phyloP scores from a whole-genome alignment of 2,888 invertebrate genomes.

The Tiliacea citrago region DNA sequence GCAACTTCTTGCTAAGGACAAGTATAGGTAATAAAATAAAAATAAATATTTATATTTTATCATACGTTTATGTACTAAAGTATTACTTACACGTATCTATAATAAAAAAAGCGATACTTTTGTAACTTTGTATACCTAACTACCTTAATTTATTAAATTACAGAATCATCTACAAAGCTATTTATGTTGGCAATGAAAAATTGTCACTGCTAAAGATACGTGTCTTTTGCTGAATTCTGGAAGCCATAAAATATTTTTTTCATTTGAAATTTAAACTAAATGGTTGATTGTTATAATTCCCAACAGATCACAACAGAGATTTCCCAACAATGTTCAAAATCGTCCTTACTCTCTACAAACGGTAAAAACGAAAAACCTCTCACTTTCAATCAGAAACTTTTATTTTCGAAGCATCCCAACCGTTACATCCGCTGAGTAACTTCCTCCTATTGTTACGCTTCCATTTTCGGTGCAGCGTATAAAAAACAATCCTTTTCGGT shows the following conservation, averaged over 20 bases:
- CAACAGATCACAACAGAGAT: too few relatives aligned
- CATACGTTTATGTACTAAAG: too few relatives aligned
- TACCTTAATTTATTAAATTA: too few relatives aligned
- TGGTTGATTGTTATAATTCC: too few relatives aligned
- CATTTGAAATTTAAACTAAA: too few relatives aligned
- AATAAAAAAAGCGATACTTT: not conserved
- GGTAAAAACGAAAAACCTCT: conserved; percentile 17
- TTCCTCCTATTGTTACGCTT: conserved; percentile 44
- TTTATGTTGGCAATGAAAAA: not conserved
- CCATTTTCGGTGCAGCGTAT: conserved; percentile 35
- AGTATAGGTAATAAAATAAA: not conserved
- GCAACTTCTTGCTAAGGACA: too few relatives aligned
- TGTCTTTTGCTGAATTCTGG: not conserved
- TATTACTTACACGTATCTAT: too few relatives aligned
- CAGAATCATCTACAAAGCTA: not conserved
- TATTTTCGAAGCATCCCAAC: conserved; percentile 30
- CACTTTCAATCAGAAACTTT: conserved; percentile 43
- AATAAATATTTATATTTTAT: too few relatives aligned
- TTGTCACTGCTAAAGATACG: not conserved
- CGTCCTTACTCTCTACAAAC: conserved; percentile 18
- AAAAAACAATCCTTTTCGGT: conserved; percentile 30
- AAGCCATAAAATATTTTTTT: too few relatives aligned
- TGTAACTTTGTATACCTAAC: too few relatives aligned
- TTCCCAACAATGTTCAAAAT: not conserved
- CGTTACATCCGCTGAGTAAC: conserved; percentile 38